Percentiles rank a stretch among this genome's conserved stretches.
Evolutionary conservation across 2,888 invertebrate species (phyloP).

Genomic region (Agonopterix arenella): DNA sequence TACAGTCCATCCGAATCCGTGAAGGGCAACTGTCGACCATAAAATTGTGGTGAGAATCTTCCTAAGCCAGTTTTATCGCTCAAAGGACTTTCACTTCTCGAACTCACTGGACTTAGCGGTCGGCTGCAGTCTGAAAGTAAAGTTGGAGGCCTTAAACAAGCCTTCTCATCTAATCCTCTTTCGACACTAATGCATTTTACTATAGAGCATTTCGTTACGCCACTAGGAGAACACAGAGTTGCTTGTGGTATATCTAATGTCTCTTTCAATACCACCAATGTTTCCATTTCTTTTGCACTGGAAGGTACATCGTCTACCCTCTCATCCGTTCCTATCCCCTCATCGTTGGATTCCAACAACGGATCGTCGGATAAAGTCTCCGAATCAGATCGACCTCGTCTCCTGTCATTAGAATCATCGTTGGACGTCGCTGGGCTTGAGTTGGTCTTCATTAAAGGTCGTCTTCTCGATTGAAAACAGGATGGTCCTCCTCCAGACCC

Average conservation of each 20-base stretch:
- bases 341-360: constrained; percentile 83
- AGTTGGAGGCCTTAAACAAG: constrained; percentile 57
- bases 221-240: constrained; percentile 60
- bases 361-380: constrained; percentile 86
- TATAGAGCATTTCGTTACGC: constrained; percentile 70
- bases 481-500: constrained; percentile 76
- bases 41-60: constrained; percentile 84
- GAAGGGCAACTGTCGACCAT: constrained; percentile 82
- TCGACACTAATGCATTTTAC: constrained; percentile 77
- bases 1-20: constrained; percentile 89
- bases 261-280: constrained; percentile 56
- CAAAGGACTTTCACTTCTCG: constrained; percentile 86
- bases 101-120: constrained; percentile 84
- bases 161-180: constrained; percentile 66
- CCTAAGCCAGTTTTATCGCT: constrained; percentile 84
- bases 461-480: constrained; percentile 75
- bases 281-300: constrained; percentile 80
- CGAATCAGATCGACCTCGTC: constrained; percentile 82
- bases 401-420: constrained; percentile 65
- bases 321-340: constrained; percentile 87
- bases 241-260: constrained; percentile 64
- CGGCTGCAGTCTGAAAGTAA: constrained; percentile 78
- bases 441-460: constrained; percentile 79
- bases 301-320: constrained; percentile 84
- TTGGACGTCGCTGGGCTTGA: constrained; percentile 65